Conservation (phyloP, 1,140 invertebrate genomes). For the Achroia grisella region DNA sequence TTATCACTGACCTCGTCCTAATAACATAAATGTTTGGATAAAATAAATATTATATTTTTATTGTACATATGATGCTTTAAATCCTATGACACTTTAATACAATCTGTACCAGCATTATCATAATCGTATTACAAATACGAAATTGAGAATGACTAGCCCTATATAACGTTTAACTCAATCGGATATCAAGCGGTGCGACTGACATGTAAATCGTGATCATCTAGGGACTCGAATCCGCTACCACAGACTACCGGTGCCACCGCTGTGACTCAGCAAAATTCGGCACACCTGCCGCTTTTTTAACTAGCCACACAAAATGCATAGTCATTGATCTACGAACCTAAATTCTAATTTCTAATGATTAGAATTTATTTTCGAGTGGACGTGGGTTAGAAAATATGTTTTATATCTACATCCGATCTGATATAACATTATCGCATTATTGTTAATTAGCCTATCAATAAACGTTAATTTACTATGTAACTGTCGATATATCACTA, state of each 20-base stretch:
- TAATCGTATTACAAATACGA: slow-evolving; percentile 48
- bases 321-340: not conserved
- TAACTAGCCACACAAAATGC: not conserved
- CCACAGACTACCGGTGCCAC: slow-evolving; percentile 67
- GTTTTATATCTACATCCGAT: slow-evolving; percentile 7
- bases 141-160: slow-evolving; percentile 49
- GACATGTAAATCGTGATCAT: slow-evolving; percentile 71
- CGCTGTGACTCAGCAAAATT: slow-evolving; percentile 56
- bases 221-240: slow-evolving; percentile 57
- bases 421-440: slow-evolving; percentile 31
- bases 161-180: slow-evolving; percentile 35
- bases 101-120: slow-evolving; percentile 27
- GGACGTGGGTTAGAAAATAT: not conserved
- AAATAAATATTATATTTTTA: too few relatives aligned
- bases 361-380: not conserved
- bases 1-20: too few relatives aligned
- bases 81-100: too few relatives aligned
- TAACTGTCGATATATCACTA: not conserved
- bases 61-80: too few relatives aligned
- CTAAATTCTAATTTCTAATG: not conserved
- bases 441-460: slow-evolving; percentile 36
- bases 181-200: slow-evolving; percentile 65
- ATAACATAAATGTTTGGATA: too few relatives aligned
- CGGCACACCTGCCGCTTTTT: slow-evolving; percentile 50
- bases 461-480: slow-evolving; percentile 15